phyloP scores from a whole-genome alignment of 1,140 invertebrate genomes.

The Eurosta solidaginis region DNA sequence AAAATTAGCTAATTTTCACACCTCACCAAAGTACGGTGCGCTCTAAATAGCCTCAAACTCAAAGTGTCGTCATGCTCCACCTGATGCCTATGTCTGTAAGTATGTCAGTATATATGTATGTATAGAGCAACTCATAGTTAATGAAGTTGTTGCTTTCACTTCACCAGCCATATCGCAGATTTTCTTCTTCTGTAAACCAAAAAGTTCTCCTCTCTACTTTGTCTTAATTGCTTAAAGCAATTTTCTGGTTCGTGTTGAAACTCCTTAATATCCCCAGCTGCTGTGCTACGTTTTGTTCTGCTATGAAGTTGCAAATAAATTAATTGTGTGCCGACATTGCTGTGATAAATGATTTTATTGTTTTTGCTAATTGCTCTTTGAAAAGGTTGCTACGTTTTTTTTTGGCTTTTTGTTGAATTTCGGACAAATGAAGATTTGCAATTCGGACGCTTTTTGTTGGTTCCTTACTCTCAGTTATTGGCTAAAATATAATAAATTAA shows the following conservation, averaged over 20 bases:
- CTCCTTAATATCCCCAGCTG: background rate
- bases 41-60: background rate
- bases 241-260: background rate
- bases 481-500: too few relatives aligned
- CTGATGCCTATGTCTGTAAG: background rate
- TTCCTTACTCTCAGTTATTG: too few relatives aligned
- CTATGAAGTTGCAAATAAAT: conserved; percentile 13
- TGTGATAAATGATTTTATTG: conserved; percentile 25
- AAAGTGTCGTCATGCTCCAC: background rate
- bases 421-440: too few relatives aligned
- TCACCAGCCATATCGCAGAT: background rate
- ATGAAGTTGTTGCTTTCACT: background rate
- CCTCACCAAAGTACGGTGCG: too few relatives aligned
- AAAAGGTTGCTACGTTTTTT: background rate
- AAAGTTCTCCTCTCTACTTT: background rate
- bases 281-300: background rate
- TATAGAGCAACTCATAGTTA: background rate
- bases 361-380: conserved; percentile 22
- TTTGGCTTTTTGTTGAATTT: too few relatives aligned
- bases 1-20: conserved; percentile 24
- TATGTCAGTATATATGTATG: too few relatives aligned
- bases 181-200: too few relatives aligned
- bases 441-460: too few relatives aligned
- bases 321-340: background rate
- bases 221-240: conserved; percentile 12